A percentile compares a stretch with the other conserved stretches of the same genome.
Evolutionary conservation across 1,140 invertebrate genomes (phyloP).

Genomic region (Vanessa atalanta): DNA sequence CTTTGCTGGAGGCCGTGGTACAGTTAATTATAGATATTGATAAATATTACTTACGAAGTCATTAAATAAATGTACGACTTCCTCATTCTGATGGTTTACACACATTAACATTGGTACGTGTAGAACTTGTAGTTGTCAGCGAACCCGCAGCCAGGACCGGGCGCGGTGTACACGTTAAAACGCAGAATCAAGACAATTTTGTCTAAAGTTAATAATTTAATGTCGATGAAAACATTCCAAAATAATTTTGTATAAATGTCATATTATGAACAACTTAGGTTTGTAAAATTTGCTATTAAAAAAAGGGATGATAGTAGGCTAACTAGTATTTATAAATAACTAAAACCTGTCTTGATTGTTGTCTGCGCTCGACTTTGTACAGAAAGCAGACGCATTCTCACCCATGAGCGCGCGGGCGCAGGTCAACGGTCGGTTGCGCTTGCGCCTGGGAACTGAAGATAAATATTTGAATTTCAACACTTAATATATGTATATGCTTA

Average conservation of each 20-base stretch:
- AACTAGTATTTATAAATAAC: background rate
- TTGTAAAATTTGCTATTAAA: too few species aligned
- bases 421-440: constrained; percentile 74
- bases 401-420: constrained; percentile 57
- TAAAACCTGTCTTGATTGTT: constrained; percentile 26
- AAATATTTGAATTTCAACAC: constrained; percentile 80
- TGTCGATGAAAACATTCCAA: background rate
- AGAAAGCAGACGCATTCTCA: constrained; percentile 65
- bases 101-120: constrained; percentile 35
- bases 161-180: constrained; percentile 1
- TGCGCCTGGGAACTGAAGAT: constrained; percentile 74
- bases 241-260: too few species aligned
- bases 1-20: background rate
- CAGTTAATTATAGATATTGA: constrained; percentile 30
- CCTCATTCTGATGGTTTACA: constrained; percentile 40
- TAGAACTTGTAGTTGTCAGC: constrained; percentile 53
- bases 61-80: constrained; percentile 42
- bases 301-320: background rate
- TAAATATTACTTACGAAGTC: constrained; percentile 36
- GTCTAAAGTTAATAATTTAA: background rate
- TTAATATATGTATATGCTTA: constrained; percentile 74
- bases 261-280: too few species aligned
- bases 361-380: constrained; percentile 36
- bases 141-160: constrained; percentile 36
- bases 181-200: constrained; percentile 13